Evolutionary conservation across 2,113 vertebrate species (phyloP), one percentile per base, ranked within the genome.

Genomic region (zebrafish (Danio rerio)): DNA sequence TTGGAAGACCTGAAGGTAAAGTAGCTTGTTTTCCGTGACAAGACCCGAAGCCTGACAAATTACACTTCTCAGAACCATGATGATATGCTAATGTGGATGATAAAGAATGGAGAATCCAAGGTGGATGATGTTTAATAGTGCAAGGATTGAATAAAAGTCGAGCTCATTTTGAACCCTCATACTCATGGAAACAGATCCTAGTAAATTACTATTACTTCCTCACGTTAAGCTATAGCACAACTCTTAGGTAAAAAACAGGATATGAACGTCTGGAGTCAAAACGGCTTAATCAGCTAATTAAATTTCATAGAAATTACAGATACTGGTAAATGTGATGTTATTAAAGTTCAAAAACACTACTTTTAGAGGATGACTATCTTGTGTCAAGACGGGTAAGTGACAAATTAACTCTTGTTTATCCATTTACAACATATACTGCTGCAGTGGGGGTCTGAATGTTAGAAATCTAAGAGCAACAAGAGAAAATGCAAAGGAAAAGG

Each of bases 21-120:
- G 62, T 82, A 86, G 88, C 81, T 7, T 40, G 16, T 82, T 87
- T 82, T 63, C 66, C 69, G n/a, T 45, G 88, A 81, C 88, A 89
- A 92, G 89, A 63, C 45, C 89, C 81, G 89, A 82, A 84, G 84
- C 61, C 80, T 88, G 87, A 92, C 88, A 85, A 81, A 87, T 74
- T 16, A 84, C 86, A 70, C 70, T 55, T n/a, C 61, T 83, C 85
- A 81, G 42, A 68, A 65, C 5, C 0, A 40, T 81, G 42, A 74
- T 77, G 42, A 74, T 77, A 74, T 53, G 56, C 61, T 31, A 13
- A 66, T 81, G 85, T 81, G 76, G 52, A 80, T 18, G 11, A 7
- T 79, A 49, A 84, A 84, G 87, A 62, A 49, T 0, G 6, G 61
- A 61, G 55, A 83, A 80, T 81, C 84, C 79, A 82, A 85, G 31